phyloP scores from a whole-genome alignment of 2,797 vertebrate species.

The Falco novaeseelandiae region DNA sequence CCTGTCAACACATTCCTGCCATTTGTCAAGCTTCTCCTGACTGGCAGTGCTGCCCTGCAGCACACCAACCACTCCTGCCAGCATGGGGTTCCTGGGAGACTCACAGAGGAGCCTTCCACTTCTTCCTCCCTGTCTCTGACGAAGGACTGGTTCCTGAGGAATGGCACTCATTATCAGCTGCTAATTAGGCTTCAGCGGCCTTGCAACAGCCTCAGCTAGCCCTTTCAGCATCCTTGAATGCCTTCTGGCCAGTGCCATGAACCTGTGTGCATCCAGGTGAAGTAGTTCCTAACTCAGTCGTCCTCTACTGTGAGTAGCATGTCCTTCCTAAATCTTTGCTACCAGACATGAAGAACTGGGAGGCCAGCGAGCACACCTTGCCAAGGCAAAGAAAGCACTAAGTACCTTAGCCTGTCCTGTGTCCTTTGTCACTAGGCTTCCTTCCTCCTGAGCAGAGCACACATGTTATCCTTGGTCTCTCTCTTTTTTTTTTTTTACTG shows the following conservation, averaged over 20 bases:
- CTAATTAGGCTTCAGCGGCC: neutral
- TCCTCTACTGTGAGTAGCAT: neutral
- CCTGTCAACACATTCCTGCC: neutral
- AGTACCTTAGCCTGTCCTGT: neutral
- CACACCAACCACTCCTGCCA: neutral
- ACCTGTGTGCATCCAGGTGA: neutral
- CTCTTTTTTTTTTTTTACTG: neutral
- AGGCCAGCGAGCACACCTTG: neutral
- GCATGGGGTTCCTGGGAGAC: neutral
- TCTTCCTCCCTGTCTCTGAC: neutral
- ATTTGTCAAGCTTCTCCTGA: neutral
- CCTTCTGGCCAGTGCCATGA: neutral
- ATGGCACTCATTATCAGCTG: neutral
- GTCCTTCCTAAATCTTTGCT: neutral
- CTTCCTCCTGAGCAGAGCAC: neutral
- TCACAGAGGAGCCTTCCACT: neutral
- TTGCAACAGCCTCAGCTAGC: neutral
- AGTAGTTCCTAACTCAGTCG: fast-evolving
- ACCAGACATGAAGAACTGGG: neutral
- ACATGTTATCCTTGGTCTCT: neutral
- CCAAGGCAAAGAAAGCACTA: neutral
- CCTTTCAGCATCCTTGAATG: neutral
- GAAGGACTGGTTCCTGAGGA: neutral
- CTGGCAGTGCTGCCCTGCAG: fast-evolving
- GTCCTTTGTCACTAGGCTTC: neutral